Base-by-base conservation (phyloP, 2,113 vertebrate genomes). In the Sebastes fasciatus region DNA sequence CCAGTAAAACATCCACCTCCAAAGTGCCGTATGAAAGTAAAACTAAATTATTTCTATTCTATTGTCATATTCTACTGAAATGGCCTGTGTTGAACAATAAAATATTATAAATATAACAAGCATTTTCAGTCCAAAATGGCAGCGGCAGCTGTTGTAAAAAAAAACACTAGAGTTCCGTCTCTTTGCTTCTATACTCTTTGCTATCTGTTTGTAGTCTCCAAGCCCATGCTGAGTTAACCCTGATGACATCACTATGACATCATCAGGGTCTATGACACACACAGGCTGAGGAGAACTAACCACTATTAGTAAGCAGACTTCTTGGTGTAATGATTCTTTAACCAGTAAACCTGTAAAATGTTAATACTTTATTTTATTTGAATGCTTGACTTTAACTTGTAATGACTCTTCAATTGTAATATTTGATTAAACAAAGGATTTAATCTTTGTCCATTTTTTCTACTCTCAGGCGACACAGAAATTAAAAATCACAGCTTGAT, bases 401-500 rank as follows among this genome's bases (percentile, higher is more conserved):
- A 26, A 6, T 45, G 6, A 42, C 52, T 72, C 26, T 16, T 51
- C 3, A 12, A 26, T 54, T 12, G 14, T 34, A 26, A 21, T 5
- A 8, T 61, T 49, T 34, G 5, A 48, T 61, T 3, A 19, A 34
- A 12, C 26, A 19, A 73, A 21, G 7, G 4, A 58, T 55, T 42
- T 1, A 11, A 70, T 70, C 16, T 57, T 69, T 0, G 54, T 21
- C 54, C 54, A 9, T 34, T 61, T 42, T 69, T 42, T 40, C 12
- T 71, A 45, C 45, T 26, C 16, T 49, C 66, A 69, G 48, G 67
- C 17, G 6, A 43, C 26, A 48, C 45, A 42, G 46, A 42, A 52
- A n/a, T 52, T 1, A 63, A 48, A 74, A 62, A 62, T 34, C 72
- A 11, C 71, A 73, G 71, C 43, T 26, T 73, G 57, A 60, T 54